These are phyloP conservation scores for Tetramorium alpestre DNA, from an alignment of 1,140 invertebrate species.

Conservation along the genomic window DNA sequence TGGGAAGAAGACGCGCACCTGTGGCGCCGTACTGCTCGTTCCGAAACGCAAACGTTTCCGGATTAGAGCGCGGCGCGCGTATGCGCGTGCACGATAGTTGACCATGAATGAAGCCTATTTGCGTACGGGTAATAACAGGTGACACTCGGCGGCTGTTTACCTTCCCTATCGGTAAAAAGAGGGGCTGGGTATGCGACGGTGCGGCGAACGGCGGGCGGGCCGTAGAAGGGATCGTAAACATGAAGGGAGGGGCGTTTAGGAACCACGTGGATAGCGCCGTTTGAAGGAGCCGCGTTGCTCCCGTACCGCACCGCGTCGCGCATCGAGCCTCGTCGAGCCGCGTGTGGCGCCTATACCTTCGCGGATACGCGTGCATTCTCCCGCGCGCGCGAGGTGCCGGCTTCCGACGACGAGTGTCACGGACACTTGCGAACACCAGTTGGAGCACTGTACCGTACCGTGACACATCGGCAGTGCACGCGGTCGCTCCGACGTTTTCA, in stretches of 20 bases:
- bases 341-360: conserved; percentile 42
- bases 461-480: background rate
- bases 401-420: conserved; percentile 47
- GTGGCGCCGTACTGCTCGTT: background rate
- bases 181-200: conserved; percentile 47
- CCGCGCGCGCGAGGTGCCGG: conserved; percentile 25
- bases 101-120: conserved; percentile 82
- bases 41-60: conserved; percentile 17
- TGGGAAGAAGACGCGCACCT: background rate
- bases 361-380: conserved; percentile 37
- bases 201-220: conserved; percentile 20
- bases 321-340: background rate
- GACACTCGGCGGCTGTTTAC: conserved; percentile 80
- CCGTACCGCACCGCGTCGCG: background rate
- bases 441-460: conserved; percentile 1
- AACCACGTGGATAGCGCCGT: conserved; percentile 58
- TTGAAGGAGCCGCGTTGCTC: conserved; percentile 47
- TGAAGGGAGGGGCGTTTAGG: conserved; percentile 59
- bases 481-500: background rate
- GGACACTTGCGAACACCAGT: conserved; percentile 41
- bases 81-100: conserved; percentile 63
- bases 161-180: conserved; percentile 80
- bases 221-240: conserved; percentile 62
- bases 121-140: conserved; percentile 82
- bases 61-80: conserved; percentile 32